Evolutionary conservation across 2,888 invertebrate species (phyloP).

Genomic region (Lasiommata megera): DNA sequence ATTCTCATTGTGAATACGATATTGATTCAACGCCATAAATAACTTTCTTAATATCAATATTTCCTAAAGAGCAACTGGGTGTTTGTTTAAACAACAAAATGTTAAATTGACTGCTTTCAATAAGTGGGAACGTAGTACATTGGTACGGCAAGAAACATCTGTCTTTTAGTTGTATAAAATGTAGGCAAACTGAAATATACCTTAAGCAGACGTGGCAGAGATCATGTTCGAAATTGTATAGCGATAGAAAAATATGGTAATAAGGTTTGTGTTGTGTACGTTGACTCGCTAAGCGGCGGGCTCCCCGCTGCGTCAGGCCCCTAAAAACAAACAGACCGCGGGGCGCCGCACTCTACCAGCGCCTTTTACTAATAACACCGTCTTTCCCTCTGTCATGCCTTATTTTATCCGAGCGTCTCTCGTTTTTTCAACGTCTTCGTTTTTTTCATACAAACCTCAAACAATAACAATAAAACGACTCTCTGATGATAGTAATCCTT

Average conservation of each 20-base stretch:
- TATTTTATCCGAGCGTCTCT: constrained; percentile 71
- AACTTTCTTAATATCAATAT: constrained; percentile 54
- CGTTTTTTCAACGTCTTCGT: constrained; percentile 66
- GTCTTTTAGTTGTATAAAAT: constrained; percentile 7
- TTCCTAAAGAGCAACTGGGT: constrained; percentile 47
- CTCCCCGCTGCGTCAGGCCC: constrained; percentile 61
- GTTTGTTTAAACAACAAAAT: constrained; percentile 74
- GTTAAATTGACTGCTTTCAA: constrained; percentile 73
- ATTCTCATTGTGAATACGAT: constrained; percentile 21
- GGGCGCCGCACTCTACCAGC: constrained; percentile 48
- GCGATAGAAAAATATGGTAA: constrained; percentile 11
- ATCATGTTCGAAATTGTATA: constrained; percentile 13
- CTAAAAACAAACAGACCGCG: constrained; percentile 80
- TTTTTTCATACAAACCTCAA: constrained; percentile 61
- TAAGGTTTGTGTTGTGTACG: constrained; percentile 28
- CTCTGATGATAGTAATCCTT: constrained; percentile 79
- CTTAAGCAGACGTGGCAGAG: constrained; percentile 9
- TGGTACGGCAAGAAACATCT: constrained; percentile 25
- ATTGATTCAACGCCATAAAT: constrained; percentile 40
- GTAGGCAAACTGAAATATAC: constrained; percentile 12
- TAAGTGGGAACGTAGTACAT: constrained; percentile 55
- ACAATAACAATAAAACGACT: constrained; percentile 76
- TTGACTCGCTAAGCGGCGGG: constrained; percentile 46
- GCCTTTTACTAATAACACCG: constrained; percentile 71
- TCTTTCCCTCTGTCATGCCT: constrained; percentile 75